Conservation (phyloP, 2,113 vertebrate genomes). For the Aythya baeri region DNA sequence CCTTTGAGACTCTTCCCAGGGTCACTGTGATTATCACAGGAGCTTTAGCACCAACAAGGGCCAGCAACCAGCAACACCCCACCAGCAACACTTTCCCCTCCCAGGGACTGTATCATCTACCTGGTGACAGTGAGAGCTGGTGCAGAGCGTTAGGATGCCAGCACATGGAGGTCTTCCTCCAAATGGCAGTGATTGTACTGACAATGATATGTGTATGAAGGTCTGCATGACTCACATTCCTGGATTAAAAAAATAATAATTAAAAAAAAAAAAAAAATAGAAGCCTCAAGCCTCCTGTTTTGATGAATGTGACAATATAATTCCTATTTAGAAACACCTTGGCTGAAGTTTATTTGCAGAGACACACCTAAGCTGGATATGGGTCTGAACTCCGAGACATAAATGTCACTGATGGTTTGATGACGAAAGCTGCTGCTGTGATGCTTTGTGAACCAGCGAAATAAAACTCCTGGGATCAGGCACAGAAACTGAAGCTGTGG, state of each 20-base stretch:
- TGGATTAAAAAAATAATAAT: not conserved
- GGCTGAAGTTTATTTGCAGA: not conserved
- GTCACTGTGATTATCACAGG: not conserved
- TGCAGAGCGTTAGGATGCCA: not conserved
- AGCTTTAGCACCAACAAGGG: not conserved
- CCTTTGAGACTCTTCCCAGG: not conserved
- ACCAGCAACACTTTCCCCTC: not conserved
- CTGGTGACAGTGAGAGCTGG: not conserved
- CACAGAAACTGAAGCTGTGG: not conserved
- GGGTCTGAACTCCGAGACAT: not conserved
- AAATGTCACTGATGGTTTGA: not conserved
- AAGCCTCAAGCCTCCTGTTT: not conserved
- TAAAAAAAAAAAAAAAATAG: not conserved
- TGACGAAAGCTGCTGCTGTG: not conserved
- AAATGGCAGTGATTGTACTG: not conserved
- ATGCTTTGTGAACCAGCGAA: not conserved
- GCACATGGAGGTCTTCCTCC: accelerated
- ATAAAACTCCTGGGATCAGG: not conserved
- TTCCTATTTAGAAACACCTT: not conserved
- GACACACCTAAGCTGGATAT: not conserved
- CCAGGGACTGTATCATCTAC: not conserved
- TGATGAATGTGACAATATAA: not conserved
- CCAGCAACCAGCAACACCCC: not conserved
- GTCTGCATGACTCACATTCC: not conserved
- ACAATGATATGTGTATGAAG: accelerated